phyloP scores from a whole-genome alignment of 1,140 invertebrate species.

The Pararge aegeria region DNA sequence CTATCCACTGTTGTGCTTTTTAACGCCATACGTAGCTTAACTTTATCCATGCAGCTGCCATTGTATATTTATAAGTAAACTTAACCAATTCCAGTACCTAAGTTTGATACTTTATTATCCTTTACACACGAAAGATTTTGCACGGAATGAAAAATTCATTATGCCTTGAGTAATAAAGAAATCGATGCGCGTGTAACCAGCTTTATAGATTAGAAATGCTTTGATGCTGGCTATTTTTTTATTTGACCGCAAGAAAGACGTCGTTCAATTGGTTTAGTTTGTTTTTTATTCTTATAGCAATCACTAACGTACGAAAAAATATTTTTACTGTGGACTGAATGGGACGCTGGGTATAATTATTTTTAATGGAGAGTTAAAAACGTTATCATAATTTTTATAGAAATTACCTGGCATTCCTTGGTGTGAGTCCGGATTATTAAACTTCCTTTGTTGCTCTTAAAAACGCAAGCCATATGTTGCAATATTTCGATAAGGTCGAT shows the following conservation, averaged over 20 bases:
- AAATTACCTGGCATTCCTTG: background rate
- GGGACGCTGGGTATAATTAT: background rate
- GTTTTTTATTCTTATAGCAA: constrained; percentile 15
- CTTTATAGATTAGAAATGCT: constrained; percentile 21
- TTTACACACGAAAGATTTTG: too few species aligned
- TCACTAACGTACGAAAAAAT: constrained; percentile 18
- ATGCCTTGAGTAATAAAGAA: background rate
- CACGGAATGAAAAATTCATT: too few species aligned
- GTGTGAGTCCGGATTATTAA: too few species aligned
- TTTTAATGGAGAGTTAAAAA: background rate
- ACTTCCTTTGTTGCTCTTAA: too few species aligned
- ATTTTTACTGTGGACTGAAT: constrained; percentile 13
- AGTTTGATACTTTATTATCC: too few species aligned
- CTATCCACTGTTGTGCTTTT: too few species aligned
- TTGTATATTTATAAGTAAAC: too few species aligned
- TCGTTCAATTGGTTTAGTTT: constrained; percentile 18
- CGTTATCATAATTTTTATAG: background rate
- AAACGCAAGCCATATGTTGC: too few species aligned
- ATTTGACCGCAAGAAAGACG: constrained; percentile 22
- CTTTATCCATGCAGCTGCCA: too few species aligned
- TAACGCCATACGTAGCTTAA: too few species aligned
- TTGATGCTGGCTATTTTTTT: constrained; percentile 19
- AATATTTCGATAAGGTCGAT: too few species aligned
- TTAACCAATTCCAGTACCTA: too few species aligned
- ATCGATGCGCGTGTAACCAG: background rate